A percentile compares a stretch with the other conserved stretches of the same genome.
Conservation (phyloP, 2,888 invertebrate species). For the Nomada fabriciana region DNA sequence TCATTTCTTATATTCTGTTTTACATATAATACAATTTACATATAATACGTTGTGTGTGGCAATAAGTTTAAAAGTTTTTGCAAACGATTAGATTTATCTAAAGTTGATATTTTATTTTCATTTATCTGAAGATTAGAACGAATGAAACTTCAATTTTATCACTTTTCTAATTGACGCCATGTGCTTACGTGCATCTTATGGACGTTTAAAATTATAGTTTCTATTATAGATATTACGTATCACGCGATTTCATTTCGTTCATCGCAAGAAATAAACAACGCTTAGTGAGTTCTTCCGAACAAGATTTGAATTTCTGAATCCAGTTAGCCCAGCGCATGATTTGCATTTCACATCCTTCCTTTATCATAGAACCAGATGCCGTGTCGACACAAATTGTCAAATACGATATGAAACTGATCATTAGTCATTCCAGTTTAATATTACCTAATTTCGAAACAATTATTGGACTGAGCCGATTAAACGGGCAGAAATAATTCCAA, state of each 20-base stretch:
- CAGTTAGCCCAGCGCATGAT: background rate
- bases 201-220: background rate
- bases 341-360: background rate
- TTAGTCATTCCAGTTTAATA: background rate
- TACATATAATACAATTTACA: background rate
- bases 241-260: background rate
- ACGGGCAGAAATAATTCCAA: too few species aligned
- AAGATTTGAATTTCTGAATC: constrained; percentile 22
- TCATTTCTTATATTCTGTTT: background rate
- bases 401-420: background rate
- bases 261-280: background rate
- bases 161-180: background rate
- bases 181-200: too few species aligned
- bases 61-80: too few species aligned
- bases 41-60: background rate
- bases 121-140: too few species aligned
- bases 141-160: too few species aligned
- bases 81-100: too few species aligned
- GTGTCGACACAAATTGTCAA: background rate
- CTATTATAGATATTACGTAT: background rate
- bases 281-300: background rate
- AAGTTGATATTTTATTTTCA: too few species aligned
- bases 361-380: constrained; percentile 3
- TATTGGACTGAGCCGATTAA: too few species aligned
- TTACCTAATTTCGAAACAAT: too few species aligned